Evolutionary conservation across 2,797 vertebrate genomes (phyloP).

Genomic region (Huso huso): DNA sequence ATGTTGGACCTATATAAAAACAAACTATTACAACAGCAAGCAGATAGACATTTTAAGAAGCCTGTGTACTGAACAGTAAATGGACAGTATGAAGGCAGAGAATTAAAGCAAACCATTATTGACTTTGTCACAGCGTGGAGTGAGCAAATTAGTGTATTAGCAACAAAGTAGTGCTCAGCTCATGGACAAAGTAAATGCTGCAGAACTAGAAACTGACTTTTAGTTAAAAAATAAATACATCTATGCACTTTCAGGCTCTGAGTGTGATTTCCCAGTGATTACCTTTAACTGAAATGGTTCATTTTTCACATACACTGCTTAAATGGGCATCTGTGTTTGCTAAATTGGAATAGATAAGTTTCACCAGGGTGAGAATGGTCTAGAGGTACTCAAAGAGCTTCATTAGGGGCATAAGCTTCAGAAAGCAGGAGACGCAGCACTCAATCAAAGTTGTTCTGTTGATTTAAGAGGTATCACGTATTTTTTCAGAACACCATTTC

Average conservation of each 20-base stretch:
- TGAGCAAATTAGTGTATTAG: not conserved
- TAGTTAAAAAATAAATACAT: constrained; percentile 4
- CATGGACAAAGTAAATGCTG: not conserved
- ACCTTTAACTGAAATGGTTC: not conserved
- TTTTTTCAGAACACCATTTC: too few relatives aligned
- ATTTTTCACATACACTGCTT: constrained; percentile 1
- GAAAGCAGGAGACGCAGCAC: not conserved
- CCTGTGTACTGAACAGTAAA: not conserved
- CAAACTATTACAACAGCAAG: constrained; percentile 1
- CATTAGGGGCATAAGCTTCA: too few relatives aligned
- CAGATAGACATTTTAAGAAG: not conserved
- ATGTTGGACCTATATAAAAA: constrained; percentile 7
- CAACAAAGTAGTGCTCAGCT: not conserved
- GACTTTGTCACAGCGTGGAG: not conserved
- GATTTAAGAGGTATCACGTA: not conserved
- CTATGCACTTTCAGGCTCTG: not conserved
- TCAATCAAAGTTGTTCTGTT: not conserved
- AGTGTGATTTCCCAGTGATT: not conserved
- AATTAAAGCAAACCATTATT: not conserved
- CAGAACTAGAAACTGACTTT: not conserved
- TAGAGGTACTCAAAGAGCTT: too few relatives aligned
- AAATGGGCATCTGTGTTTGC: not conserved
- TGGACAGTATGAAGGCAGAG: not conserved
- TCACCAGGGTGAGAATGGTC: too few relatives aligned
- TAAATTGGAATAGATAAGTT: not conserved